These are phyloP conservation scores for Neogobius melanostomus DNA, from an alignment of 2,113 vertebrate genomes.

Conservation along the genomic window DNA sequence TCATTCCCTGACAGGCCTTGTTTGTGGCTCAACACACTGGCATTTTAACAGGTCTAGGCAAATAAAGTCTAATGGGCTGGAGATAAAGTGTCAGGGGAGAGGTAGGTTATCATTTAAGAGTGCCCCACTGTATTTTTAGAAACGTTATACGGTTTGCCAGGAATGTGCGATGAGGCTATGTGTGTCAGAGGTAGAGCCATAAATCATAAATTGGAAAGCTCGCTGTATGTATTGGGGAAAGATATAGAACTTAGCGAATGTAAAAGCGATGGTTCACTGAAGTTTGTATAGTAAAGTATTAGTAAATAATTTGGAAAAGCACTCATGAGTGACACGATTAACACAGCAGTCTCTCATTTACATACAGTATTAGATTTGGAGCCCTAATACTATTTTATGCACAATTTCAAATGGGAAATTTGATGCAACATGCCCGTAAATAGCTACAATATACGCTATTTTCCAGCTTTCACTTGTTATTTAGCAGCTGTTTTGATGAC, in stretches of 20 bases:
- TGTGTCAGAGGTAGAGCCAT: constrained; percentile 4
- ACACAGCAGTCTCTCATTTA: too few species aligned
- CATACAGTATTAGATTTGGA: too few species aligned
- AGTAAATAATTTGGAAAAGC: too few species aligned
- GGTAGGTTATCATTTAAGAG: not conserved
- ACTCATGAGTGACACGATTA: too few species aligned
- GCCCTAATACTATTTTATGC: too few species aligned
- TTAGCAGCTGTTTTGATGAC: too few species aligned
- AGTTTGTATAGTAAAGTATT: too few species aligned
- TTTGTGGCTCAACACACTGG: not conserved
- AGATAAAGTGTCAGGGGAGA: not conserved
- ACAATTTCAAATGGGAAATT: too few species aligned
- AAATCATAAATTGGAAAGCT: constrained; percentile 1
- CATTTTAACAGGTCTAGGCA: constrained; percentile 10
- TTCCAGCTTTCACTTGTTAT: too few species aligned
- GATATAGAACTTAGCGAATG: not conserved
- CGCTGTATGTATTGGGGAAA: not conserved
- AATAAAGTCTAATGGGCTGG: not conserved
- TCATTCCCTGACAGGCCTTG: constrained; percentile 12
- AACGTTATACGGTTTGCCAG: constrained; percentile 8
- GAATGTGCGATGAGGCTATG: constrained; percentile 1
- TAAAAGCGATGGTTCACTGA: not conserved
- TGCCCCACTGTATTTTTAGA: constrained; percentile 1
- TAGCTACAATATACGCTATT: too few species aligned
- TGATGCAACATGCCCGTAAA: too few species aligned